These are phyloP conservation scores for Esox niger DNA, from an alignment of 2,113 vertebrate species.

Conservation along the genomic window DNA sequence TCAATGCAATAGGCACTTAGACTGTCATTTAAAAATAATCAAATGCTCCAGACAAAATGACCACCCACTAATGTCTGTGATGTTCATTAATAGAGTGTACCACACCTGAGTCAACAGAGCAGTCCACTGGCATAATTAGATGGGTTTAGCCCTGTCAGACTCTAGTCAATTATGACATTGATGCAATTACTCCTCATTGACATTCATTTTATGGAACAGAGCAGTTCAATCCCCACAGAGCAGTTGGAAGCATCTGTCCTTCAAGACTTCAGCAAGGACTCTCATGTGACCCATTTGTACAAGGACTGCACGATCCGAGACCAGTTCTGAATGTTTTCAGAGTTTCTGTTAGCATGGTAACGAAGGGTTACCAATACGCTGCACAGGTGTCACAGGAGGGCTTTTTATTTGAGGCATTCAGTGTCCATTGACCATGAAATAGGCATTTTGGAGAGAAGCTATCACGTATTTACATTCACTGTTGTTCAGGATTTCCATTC, in stretches of 20 bases:
- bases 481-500: no score
- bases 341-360: background rate
- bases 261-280: constrained; percentile 7
- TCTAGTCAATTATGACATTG: constrained; percentile 41
- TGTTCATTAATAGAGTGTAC: constrained; percentile 47
- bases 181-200: constrained; percentile 50
- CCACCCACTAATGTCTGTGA: constrained; percentile 50
- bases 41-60: constrained; percentile 24
- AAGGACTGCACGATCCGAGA: background rate
- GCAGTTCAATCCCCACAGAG: constrained; percentile 22
- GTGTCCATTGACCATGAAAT: no score
- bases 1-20: constrained; percentile 35
- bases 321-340: background rate
- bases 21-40: constrained; percentile 33
- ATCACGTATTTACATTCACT: background rate
- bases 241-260: background rate
- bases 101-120: constrained; percentile 69
- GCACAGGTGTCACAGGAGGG: background rate
- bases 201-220: constrained; percentile 40
- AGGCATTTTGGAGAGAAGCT: background rate
- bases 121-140: constrained; percentile 41
- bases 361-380: background rate
- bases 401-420: no score
- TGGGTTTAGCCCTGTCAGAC: constrained; percentile 33
- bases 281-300: background rate